A percentile compares a stretch with the other conserved stretches of the same genome.
phyloP scores from a whole-genome alignment of 2,113 vertebrate species.

The Lethenteron camtschaticum region DNA sequence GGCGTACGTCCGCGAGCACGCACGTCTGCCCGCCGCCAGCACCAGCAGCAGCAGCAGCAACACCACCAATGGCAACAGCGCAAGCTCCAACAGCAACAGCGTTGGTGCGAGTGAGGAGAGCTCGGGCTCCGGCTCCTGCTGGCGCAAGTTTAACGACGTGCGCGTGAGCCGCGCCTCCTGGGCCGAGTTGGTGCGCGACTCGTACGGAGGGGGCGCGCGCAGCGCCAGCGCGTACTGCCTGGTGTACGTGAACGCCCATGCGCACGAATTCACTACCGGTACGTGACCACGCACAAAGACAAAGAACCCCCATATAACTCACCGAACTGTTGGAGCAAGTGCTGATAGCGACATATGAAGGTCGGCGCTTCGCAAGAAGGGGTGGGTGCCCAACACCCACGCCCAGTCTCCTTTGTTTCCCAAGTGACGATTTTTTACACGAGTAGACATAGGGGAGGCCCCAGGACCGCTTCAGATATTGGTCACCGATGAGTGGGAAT shows the following conservation, averaged over 20 bases:
- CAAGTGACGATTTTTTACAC: no score
- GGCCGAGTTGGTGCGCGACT: slow-evolving; percentile 78
- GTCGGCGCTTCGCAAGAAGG: no score
- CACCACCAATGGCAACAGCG: slow-evolving; percentile 9
- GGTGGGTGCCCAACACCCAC: no score
- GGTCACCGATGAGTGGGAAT: no score
- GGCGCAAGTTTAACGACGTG: slow-evolving; percentile 88
- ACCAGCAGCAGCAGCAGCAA: slow-evolving; percentile 34
- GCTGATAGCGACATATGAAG: no score
- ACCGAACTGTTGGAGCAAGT: no score
- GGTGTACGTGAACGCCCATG: slow-evolving; percentile 59
- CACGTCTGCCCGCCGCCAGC: no score
- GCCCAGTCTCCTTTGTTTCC: no score
- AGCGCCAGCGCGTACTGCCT: slow-evolving; percentile 91
- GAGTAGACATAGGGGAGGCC: no score
- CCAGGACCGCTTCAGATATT: no score
- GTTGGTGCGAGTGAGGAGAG: not conserved
- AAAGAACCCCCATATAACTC: no score
- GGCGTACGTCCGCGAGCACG: slow-evolving; percentile 46
- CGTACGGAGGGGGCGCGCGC: slow-evolving; percentile 49
- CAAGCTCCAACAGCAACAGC: no score
- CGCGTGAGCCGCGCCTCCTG: slow-evolving; percentile 61
- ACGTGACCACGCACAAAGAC: slow-evolving; percentile 5
- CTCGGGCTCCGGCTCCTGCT: slow-evolving; percentile 13
- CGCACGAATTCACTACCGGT: slow-evolving; percentile 37